A percentile compares a stretch with the other conserved stretches of the same genome.
Conservation (phyloP, 2,797 vertebrate species). For the Sebastes alutus region DNA sequence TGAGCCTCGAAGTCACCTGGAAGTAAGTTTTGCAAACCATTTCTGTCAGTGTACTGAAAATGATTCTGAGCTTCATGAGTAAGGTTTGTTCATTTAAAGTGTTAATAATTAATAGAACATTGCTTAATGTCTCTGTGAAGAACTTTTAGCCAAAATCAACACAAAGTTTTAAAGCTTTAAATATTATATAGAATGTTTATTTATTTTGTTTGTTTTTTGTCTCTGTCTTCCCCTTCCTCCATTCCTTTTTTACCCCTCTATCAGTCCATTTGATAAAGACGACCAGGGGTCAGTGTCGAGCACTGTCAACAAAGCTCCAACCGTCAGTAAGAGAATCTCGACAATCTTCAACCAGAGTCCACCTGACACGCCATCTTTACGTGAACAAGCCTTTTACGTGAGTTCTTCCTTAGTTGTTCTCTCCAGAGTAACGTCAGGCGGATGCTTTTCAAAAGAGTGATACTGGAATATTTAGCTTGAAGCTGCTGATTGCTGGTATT, state of each 20-base stretch:
- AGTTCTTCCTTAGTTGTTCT: slow-evolving; percentile 14
- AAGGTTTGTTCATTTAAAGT: neutral
- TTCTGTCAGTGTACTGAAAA: neutral
- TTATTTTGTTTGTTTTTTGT: neutral
- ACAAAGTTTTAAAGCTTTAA: neutral
- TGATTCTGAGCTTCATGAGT: neutral
- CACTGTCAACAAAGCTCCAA: slow-evolving; percentile 90
- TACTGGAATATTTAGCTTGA: neutral
- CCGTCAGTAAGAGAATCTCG: slow-evolving; percentile 92
- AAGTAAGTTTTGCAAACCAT: slow-evolving; percentile 84
- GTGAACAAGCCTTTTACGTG: slow-evolving; percentile 92
- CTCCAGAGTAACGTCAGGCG: neutral
- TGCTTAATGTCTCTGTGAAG: neutral
- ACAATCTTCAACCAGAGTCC: slow-evolving; percentile 93
- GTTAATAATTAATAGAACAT: neutral
- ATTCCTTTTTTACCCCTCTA: neutral
- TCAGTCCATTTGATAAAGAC: slow-evolving; percentile 96
- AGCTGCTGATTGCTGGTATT: neutral
- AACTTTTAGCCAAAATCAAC: neutral
- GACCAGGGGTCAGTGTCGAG: slow-evolving; percentile 90
- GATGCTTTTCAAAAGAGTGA: neutral
- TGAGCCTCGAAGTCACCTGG: slow-evolving; percentile 96
- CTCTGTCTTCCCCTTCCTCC: neutral
- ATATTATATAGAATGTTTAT: neutral
- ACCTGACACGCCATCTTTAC: slow-evolving; percentile 91